Evolutionary conservation across 2,113 vertebrate species (phyloP).

Genomic region (Albula glossodonta): DNA sequence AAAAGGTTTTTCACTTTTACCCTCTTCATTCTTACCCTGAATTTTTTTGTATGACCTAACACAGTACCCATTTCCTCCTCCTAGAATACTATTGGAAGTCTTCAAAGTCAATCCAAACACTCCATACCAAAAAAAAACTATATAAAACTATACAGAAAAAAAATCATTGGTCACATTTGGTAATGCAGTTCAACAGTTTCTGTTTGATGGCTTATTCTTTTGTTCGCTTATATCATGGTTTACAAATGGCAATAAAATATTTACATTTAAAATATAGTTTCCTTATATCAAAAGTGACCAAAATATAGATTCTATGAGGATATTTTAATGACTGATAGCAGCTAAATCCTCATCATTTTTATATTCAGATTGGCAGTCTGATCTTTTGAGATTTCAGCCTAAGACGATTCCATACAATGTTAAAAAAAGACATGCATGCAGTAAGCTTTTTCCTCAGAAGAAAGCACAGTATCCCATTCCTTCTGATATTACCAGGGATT

Average conservation of each 20-base stretch:
- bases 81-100: not conserved
- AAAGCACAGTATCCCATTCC: constrained; percentile 6
- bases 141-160: constrained; percentile 40
- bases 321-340: constrained; percentile 28
- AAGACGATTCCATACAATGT: not conserved
- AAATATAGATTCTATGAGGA: constrained; percentile 38
- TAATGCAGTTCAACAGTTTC: not conserved
- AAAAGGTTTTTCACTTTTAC: not conserved
- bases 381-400: not conserved
- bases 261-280: constrained; percentile 51
- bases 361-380: constrained; percentile 36
- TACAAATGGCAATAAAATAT: constrained; percentile 50
- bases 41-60: not conserved
- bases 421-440: constrained; percentile 41
- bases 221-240: constrained; percentile 31
- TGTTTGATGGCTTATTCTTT: constrained; percentile 26
- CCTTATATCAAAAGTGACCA: constrained; percentile 47
- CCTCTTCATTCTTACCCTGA: not conserved
- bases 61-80: not conserved
- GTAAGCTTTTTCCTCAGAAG: constrained; percentile 7
- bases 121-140: not conserved
- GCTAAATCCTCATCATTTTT: constrained; percentile 26
- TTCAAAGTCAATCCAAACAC: not conserved
- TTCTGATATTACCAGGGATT: not conserved
- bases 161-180: constrained; percentile 21